A percentile compares a stretch with the other conserved stretches of the same genome.
Evolutionary conservation across 2,113 vertebrate genomes (phyloP).

Genomic region (Physeter macrocephalus): DNA sequence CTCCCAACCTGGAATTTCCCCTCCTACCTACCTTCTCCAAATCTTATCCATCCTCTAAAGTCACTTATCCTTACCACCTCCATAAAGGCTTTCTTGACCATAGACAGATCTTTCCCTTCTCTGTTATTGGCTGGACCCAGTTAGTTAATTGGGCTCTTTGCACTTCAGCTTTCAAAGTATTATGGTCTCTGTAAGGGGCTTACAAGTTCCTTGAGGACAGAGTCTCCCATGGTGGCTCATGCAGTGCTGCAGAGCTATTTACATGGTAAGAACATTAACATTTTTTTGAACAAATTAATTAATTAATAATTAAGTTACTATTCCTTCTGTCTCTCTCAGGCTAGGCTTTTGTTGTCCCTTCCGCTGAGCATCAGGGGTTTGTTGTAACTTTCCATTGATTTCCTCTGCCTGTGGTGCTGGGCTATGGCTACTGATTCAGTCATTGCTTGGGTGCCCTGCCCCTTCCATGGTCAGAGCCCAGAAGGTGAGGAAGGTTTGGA

Average conservation of each 20-base stretch:
- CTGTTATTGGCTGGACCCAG: not conserved
- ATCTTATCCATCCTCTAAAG: not conserved
- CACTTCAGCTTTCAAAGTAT: not conserved
- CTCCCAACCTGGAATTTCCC: not conserved
- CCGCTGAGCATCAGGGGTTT: constrained; percentile 5
- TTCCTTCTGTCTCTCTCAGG: not conserved
- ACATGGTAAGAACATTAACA: constrained; percentile 8
- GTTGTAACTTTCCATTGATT: constrained; percentile 28
- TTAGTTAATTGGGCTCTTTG: not conserved
- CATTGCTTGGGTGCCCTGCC: not conserved
- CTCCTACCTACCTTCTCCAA: not conserved
- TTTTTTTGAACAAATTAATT: constrained; percentile 50
- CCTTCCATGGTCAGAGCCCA: not conserved
- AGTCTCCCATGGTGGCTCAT: constrained; percentile 37
- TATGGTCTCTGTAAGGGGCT: not conserved
- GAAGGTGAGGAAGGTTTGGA: not conserved
- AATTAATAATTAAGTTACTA: constrained; percentile 64
- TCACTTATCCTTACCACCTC: not conserved
- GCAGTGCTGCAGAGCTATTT: not conserved
- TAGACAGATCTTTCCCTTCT: not conserved
- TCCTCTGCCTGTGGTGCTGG: not conserved
- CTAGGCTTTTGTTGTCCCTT: constrained; percentile 46
- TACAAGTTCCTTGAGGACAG: constrained; percentile 3
- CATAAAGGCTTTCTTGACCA: not conserved
- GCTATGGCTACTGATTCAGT: not conserved